These are phyloP conservation scores for Ctenopoma kingsleyae DNA, from an alignment of 2,797 vertebrate genomes.

Conservation along the genomic window DNA sequence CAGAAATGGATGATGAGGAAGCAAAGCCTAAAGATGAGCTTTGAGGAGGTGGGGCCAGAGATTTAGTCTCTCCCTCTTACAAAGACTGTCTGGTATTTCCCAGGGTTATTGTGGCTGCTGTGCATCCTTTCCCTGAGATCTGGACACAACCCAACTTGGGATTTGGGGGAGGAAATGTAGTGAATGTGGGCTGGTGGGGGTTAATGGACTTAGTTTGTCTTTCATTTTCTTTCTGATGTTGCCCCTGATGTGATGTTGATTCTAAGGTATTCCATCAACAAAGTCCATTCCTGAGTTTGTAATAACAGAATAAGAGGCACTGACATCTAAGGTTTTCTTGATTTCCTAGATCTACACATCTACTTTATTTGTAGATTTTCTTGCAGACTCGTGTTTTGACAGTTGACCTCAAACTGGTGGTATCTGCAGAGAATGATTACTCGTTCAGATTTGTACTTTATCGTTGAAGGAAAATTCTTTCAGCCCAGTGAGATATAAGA, in stretches of 20 bases:
- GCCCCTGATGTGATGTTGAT: slow-evolving; percentile 53
- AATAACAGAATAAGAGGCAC: slow-evolving; percentile 34
- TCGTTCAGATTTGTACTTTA: slow-evolving; percentile 2
- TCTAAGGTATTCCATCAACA: slow-evolving; percentile 34
- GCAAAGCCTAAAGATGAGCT: slow-evolving; percentile 81
- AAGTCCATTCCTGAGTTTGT: slow-evolving; percentile 54
- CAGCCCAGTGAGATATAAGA: slow-evolving; percentile 10
- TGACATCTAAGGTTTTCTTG: slow-evolving; percentile 37
- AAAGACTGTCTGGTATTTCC: slow-evolving; percentile 69
- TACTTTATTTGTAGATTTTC: slow-evolving; percentile 24
- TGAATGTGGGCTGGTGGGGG: slow-evolving; percentile 43
- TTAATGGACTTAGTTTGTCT: slow-evolving; percentile 54
- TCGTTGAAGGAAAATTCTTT: not conserved
- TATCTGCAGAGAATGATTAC: slow-evolving; percentile 2
- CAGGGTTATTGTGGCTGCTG: slow-evolving; percentile 82
- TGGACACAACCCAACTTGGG: slow-evolving; percentile 56
- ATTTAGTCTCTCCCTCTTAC: slow-evolving; percentile 32
- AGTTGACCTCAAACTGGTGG: slow-evolving; percentile 25
- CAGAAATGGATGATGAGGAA: slow-evolving; percentile 70
- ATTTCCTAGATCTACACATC: slow-evolving; percentile 14
- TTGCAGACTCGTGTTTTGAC: slow-evolving; percentile 15
- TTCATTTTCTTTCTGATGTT: slow-evolving; percentile 54
- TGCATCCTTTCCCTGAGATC: slow-evolving; percentile 81
- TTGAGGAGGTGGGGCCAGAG: slow-evolving; percentile 64
- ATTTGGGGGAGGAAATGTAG: slow-evolving; percentile 47